Evolutionary conservation across 1,140 invertebrate species (phyloP), one percentile per base, ranked within the genome.

Genomic region (Solenopsis invicta): DNA sequence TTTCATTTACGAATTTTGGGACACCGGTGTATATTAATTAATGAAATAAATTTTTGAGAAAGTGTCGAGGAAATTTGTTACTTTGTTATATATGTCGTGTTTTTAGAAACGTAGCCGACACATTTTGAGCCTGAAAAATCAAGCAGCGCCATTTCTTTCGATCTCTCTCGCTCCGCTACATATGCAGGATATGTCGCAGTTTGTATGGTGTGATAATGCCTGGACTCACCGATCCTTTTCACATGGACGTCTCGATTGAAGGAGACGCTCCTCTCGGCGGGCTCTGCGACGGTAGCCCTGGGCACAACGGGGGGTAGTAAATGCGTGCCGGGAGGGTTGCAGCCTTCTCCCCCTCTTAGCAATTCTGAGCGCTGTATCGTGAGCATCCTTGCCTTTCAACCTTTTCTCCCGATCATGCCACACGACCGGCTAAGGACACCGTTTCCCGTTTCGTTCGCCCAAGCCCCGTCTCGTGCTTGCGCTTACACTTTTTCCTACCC

Each of bases 221-320:
- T 92, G 90, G 94, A 95, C 97, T 97, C 96, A 98, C 97, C 97
- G 95, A 98, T 98, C 96, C 97, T 96, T 95, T 98, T 98, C 91
- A 98, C 97, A 95, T 98, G 97, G 90, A 98, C 97, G 96, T 98
- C 98, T 94, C 97, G 96, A 96, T 98, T 98, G 96, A 98, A 98
- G 92, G 98, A 98, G 91, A 98, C 98, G 91, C 97, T 96, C 88
- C 97, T 97, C 92, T 96, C 96, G 76, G 94, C 93, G 67, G 96
- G 96, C 89, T 89, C 88, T 87, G 90, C 64, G 69, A 77, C 87
- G 71, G 90, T 87, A 87, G 88, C 88, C 88, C 75, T 90, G 85
- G 90, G 62, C 34, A 77, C 54, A 24, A 92, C 72, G 54, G 91
- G 91, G 54, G 87, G 78, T 80, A 91, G 89, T 67, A 91, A 89